Conservation (phyloP, 2,113 vertebrate genomes). For the Noctilio leporinus region DNA sequence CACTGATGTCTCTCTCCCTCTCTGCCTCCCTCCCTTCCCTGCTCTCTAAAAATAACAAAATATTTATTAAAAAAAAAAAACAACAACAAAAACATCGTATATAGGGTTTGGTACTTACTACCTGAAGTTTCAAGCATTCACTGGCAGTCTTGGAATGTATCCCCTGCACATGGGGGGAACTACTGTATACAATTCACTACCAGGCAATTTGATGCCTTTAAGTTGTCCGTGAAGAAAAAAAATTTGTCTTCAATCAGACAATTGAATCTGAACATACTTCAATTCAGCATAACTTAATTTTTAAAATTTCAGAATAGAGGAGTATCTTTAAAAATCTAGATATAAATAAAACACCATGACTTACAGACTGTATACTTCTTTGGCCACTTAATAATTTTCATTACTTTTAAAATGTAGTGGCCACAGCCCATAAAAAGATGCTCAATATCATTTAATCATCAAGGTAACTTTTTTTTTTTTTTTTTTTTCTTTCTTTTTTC, state of each 20-base stretch:
- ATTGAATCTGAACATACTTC: background rate
- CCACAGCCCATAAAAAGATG: background rate
- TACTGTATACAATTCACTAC: background rate
- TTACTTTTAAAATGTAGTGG: background rate
- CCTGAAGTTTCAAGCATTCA: background rate
- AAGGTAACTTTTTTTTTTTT: too few species aligned
- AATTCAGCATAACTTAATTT: background rate
- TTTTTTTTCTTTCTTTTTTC: too few species aligned
- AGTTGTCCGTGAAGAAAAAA: background rate
- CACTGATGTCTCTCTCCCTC: too few species aligned
- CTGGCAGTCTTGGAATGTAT: background rate
- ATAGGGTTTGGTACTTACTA: background rate
- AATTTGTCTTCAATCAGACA: background rate
- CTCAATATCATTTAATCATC: background rate
- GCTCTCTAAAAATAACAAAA: too few species aligned
- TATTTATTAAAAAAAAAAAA: too few species aligned
- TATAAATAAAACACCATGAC: background rate
- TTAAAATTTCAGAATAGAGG: background rate
- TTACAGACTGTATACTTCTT: background rate
- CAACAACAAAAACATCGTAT: background rate
- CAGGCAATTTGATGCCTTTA: background rate
- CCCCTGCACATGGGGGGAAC: background rate
- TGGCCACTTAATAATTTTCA: background rate
- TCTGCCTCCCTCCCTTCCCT: too few species aligned
- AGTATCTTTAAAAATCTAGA: conserved; percentile 3